Evolutionary conservation across 2,113 vertebrate species (phyloP).

Genomic region (Aplodontia rufa): DNA sequence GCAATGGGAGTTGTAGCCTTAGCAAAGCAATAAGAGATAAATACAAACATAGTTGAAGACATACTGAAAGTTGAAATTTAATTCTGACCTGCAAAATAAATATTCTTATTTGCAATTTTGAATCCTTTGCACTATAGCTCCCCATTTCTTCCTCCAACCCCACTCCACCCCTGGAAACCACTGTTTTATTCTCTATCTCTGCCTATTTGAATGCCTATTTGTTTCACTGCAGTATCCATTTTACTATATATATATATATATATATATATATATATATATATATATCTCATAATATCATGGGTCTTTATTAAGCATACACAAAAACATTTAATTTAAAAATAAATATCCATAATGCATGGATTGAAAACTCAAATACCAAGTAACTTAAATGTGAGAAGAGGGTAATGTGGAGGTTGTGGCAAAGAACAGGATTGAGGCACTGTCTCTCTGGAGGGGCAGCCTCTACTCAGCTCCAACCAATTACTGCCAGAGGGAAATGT

Average conservation of each 20-base stretch:
- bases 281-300: not conserved
- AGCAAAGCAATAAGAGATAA: not conserved
- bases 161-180: not conserved
- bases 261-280: not conserved
- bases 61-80: not conserved
- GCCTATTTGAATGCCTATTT: not conserved
- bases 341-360: not conserved
- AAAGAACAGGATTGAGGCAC: no score
- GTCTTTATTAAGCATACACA: not conserved
- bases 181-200: not conserved
- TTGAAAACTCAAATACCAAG: not conserved
- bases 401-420: rapidly evolving
- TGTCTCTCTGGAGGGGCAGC: rapidly evolving
- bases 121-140: not conserved
- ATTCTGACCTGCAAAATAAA: not conserved
- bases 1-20: not conserved
- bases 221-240: not conserved
- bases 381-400: not conserved
- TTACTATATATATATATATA: not conserved
- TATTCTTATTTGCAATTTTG: not conserved
- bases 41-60: not conserved
- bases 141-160: no score
- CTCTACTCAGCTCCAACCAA: not conserved
- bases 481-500: not conserved
- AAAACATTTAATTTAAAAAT: not conserved